Percentiles rank a stretch among this genome's conserved stretches.
phyloP scores from a whole-genome alignment of 2,797 vertebrate species.

The Setipinna tenuifilis region DNA sequence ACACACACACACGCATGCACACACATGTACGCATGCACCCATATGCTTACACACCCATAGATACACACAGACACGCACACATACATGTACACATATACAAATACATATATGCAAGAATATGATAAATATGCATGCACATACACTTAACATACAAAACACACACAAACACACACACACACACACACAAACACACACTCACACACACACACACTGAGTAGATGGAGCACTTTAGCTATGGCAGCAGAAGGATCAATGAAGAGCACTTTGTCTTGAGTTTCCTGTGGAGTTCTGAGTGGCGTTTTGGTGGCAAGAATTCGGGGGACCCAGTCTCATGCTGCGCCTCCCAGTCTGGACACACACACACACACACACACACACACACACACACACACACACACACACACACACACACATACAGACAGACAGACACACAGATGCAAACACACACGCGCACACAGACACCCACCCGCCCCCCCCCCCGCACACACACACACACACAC shows the following conservation, averaged over 20 bases:
- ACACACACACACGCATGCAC: too few species aligned
- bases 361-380: not conserved
- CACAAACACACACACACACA: not conserved
- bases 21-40: too few species aligned
- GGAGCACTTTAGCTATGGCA: constrained; percentile 50
- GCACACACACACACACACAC: too few species aligned
- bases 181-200: constrained; percentile 25
- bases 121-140: not conserved
- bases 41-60: too few species aligned
- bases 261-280: constrained; percentile 55
- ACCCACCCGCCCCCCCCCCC: too few species aligned
- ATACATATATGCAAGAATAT: too few species aligned
- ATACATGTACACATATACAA: too few species aligned
- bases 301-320: constrained; percentile 48
- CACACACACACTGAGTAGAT: constrained; percentile 41
- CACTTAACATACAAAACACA: not conserved
- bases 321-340: constrained; percentile 17
- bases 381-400: not conserved
- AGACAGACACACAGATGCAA: not conserved
- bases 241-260: constrained; percentile 51
- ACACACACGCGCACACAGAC: too few species aligned
- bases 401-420: not conserved
- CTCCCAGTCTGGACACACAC: not conserved
- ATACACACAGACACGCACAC: too few species aligned
- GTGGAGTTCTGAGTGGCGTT: constrained; percentile 50